Conservation (phyloP, 2,113 vertebrate genomes). For the Okapia johnstoni region DNA sequence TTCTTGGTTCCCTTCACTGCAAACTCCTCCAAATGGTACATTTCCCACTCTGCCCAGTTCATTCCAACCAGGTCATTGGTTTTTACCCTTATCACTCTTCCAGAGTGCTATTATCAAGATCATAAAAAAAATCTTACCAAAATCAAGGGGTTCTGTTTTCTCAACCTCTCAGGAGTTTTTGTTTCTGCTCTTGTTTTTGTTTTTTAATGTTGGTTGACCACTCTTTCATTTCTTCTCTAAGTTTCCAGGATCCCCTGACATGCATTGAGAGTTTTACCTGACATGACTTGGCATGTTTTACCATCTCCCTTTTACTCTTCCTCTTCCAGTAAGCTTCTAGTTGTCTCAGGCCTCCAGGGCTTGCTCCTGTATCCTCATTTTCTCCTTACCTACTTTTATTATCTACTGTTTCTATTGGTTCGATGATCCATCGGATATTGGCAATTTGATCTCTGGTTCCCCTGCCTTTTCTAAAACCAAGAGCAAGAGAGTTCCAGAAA, state of each 20-base stretch:
- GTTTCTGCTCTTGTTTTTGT: background rate
- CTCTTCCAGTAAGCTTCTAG: background rate
- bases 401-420: too few relatives aligned
- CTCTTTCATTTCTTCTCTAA: background rate
- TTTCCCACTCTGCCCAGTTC: background rate
- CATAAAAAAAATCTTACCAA: background rate
- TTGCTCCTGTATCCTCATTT: background rate
- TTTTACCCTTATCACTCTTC: background rate
- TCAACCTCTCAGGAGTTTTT: background rate
- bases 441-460: too few relatives aligned
- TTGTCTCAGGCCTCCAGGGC: background rate
- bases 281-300: background rate
- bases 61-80: background rate
- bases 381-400: background rate
- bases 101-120: background rate
- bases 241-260: background rate
- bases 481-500: too few relatives aligned
- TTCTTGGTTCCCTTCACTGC: background rate
- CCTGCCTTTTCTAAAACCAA: too few relatives aligned
- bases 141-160: background rate
- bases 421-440: too few relatives aligned
- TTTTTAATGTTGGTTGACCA: background rate
- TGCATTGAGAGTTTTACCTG: background rate
- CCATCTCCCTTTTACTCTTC: background rate
- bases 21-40: background rate